Percentiles rank a stretch among this genome's conserved stretches.
These are phyloP conservation scores for Ageneiosus marmoratus DNA, from an alignment of 2,113 vertebrate species.

Conservation along the genomic window DNA sequence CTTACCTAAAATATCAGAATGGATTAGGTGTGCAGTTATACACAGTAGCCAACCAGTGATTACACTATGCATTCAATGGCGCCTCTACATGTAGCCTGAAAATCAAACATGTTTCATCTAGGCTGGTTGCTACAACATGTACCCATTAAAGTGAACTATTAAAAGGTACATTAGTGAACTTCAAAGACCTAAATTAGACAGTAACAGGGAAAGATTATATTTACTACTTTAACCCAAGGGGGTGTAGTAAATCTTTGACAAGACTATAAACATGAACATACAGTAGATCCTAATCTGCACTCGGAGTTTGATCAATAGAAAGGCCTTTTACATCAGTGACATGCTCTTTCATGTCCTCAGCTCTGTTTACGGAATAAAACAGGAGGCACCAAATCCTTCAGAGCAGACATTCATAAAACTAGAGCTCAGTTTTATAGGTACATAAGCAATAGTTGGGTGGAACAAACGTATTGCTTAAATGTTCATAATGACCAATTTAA, in stretches of 20 bases:
- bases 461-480: slow-evolving; percentile 35
- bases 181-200: slow-evolving; percentile 73
- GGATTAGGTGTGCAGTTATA: background rate
- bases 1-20: background rate
- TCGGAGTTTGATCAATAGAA: slow-evolving; percentile 70
- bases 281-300: slow-evolving; percentile 71
- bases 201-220: slow-evolving; percentile 73
- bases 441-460: slow-evolving; percentile 24
- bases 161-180: slow-evolving; percentile 87
- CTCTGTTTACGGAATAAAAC: slow-evolving; percentile 54
- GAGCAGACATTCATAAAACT: slow-evolving; percentile 47
- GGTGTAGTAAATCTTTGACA: slow-evolving; percentile 84
- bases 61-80: background rate
- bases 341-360: slow-evolving; percentile 49
- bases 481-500: slow-evolving; percentile 34
- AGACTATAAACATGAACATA: slow-evolving; percentile 75
- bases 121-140: slow-evolving; percentile 32
- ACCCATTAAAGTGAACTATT: slow-evolving; percentile 63
- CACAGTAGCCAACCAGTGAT: no score
- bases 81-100: slow-evolving; percentile 2
- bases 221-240: slow-evolving; percentile 83
- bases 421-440: slow-evolving; percentile 44
- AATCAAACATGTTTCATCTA: slow-evolving; percentile 27
- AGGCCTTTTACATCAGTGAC: slow-evolving; percentile 42
- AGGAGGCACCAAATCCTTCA: slow-evolving; percentile 43